Evolutionary conservation across 2,888 invertebrate species (phyloP), one percentile per base, ranked within the genome.

Genomic region (Hofmannophila pseudospretella): DNA sequence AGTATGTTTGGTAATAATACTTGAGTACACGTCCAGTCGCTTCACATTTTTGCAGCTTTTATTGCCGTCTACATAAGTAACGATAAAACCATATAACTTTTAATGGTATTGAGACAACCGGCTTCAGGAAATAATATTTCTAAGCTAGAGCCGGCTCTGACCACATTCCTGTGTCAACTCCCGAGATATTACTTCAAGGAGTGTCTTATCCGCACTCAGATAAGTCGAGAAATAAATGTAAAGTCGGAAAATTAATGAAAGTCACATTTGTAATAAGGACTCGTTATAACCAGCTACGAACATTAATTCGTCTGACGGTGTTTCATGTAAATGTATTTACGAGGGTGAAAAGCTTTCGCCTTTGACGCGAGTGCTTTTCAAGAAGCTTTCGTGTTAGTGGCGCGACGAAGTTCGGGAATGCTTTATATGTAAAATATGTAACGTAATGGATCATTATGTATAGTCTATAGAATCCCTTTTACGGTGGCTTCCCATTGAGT

Each of bases 311-410:
- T n/a, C n/a, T n/a, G 3, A 23, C 23, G 7, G 3, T 23, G 11
- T 28, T 28, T 28, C 12, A 2, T 28, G 11, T 28, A 28, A 28
- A 28, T 28, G n/a, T 30, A 14, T 32, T 34, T 27, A 27, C 19
- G 28, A 27, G 19, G 20, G 19, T 19, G 28, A 28, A 34, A 34
- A 9, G 28, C 34, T 28, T 11, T 34, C 9, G 16, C 34, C 58
- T 67, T 67, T 67, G 64, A 63, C 54, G 48, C 49, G 51, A 44
- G 54, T 51, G 48, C 45, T 57, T 51, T 52, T 55, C 55, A 54
- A 51, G 56, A 58, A 55, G 54, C 48, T 51, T 63, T 62, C 59
- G 50, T 59, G 49, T 35, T 41, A 42, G 39, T 40, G 44, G 43
- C 49, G 44, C 43, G 44, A 22, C 32, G 12, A 16, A 30, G 16